Conservation (phyloP, 2,113 vertebrate genomes). For the Capra hircus region DNA sequence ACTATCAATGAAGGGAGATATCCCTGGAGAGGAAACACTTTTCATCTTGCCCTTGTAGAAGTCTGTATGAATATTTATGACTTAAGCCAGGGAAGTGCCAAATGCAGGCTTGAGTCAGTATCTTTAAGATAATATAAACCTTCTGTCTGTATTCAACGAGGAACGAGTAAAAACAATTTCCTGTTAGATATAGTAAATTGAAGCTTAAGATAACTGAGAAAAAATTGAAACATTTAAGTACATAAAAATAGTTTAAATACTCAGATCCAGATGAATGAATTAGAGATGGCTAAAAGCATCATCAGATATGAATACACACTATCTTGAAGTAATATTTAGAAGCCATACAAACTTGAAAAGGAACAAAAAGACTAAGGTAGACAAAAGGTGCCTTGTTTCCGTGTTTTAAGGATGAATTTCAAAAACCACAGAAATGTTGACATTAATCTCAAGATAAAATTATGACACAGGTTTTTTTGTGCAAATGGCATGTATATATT, state of each 20-base stretch:
- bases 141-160: not conserved
- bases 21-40: not conserved
- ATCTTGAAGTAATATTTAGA: not conserved
- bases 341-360: not conserved
- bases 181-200: not conserved
- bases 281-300: not conserved
- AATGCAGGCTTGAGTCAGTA: constrained; percentile 57
- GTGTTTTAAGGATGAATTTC: constrained; percentile 39
- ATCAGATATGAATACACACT: not conserved
- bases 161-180: not conserved
- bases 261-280: not conserved
- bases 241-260: not conserved
- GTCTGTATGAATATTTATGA: constrained; percentile 54
- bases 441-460: constrained; percentile 51
- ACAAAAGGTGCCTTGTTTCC: not conserved
- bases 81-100: constrained; percentile 47
- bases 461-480: constrained; percentile 34
- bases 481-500: constrained; percentile 26
- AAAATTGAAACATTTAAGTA: not conserved
- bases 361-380: not conserved
- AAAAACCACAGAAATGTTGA: constrained; percentile 56
- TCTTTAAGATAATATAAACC: not conserved
- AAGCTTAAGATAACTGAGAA: not conserved
- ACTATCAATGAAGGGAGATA: not conserved
- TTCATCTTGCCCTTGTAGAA: not conserved